These are phyloP conservation scores for Momotus momota DNA, from an alignment of 2,797 vertebrate genomes.

Conservation along the genomic window DNA sequence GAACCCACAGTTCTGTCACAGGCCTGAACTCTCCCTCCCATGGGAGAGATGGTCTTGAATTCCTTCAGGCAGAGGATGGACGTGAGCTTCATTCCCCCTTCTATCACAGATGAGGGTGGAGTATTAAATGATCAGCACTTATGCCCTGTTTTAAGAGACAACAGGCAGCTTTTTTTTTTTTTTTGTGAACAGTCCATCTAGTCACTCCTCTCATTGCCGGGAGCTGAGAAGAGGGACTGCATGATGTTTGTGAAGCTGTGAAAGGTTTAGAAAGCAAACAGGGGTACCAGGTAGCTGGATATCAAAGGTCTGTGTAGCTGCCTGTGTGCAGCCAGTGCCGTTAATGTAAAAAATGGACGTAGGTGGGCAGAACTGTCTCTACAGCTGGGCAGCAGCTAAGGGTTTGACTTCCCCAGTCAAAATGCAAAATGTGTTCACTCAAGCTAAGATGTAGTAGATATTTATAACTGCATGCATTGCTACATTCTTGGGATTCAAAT, in stretches of 20 bases:
- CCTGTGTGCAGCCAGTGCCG: neutral
- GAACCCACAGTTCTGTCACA: neutral
- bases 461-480: neutral
- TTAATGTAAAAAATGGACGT: neutral
- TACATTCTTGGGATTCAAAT: neutral
- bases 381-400: neutral
- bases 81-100: neutral
- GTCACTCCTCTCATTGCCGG: neutral
- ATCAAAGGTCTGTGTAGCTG: neutral
- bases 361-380: neutral
- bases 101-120: neutral
- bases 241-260: neutral
- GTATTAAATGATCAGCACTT: neutral
- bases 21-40: neutral
- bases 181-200: neutral
- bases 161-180: neutral
- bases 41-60: neutral
- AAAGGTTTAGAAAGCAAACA: neutral
- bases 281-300: neutral
- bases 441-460: neutral
- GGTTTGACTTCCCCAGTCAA: neutral
- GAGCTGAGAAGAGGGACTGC: neutral
- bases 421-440: neutral
- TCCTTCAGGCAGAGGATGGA: neutral
- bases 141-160: neutral